Base-by-base conservation (phyloP, 2,113 vertebrate species). In the Cavia aperea region DNA sequence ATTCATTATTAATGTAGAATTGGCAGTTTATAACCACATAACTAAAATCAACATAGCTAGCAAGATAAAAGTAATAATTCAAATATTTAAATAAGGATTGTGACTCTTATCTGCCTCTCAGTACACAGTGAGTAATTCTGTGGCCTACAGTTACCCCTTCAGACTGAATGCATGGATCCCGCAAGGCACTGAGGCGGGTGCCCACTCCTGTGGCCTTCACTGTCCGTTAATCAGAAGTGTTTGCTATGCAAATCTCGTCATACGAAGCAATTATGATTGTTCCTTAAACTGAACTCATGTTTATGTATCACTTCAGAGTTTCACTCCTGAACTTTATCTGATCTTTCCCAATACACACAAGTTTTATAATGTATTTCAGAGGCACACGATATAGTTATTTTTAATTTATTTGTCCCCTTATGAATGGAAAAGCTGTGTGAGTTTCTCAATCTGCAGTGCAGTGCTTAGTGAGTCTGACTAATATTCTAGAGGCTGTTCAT, bases 181-280 rank as follows among this genome's bases (percentile, higher is more conserved):
- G 78, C 66, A 93, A 3, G 94, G 96, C 93, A 96, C 89, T 0
- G 6, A 93, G 92, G 88, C 92, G 86, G 95, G 73, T 93, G 95
- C 93, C 93, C 95, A 94, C 24, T 87, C 66, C 78, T n/a, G 26
- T 94, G 91, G 88, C 7, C 11, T 92, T 36, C 95, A 83, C 94
- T 94, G 93, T 94, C 96, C 96, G 95, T 96, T 96, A 96, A 95
- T 97, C 97, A 96, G 90, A 88, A 96, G 90, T 97, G 96, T 97
- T 98, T 97, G 95, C 97, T 97, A 96, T 97, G 96, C 97, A 97
- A 97, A 97, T 97, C 96, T 97, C 96, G 94, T 95, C 95, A 95
- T 95, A 95, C 95, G 95, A 97, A 97, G 96, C 97, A 97, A 97
- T 97, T 97, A 95, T 82, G 91, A 89, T 84, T 95, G 95, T 96